Evolutionary conservation across 2,888 invertebrate species (phyloP).

Genomic region (Heteromurus nitidus): DNA sequence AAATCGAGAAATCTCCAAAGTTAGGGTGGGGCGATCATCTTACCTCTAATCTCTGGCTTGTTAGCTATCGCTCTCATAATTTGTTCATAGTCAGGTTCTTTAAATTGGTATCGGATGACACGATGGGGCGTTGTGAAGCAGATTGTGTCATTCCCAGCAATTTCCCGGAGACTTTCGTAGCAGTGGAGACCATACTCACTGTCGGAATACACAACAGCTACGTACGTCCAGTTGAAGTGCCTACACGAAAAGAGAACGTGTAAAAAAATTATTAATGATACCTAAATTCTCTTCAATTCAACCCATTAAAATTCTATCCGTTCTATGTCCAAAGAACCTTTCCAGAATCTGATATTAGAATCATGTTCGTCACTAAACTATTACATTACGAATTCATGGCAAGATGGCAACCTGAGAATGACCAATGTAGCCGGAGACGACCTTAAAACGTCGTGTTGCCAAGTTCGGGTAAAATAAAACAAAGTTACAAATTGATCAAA

Average conservation of each 20-base stretch:
- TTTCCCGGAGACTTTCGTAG: conserved; percentile 76
- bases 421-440: too few species aligned
- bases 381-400: too few species aligned
- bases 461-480: too few species aligned
- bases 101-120: conserved; percentile 76
- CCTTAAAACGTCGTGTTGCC: too few species aligned
- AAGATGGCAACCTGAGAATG: too few species aligned
- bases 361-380: too few species aligned
- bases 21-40: conserved; percentile 30
- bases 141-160: conserved; percentile 77
- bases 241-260: conserved; percentile 55
- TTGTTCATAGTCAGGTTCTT: conserved; percentile 76
- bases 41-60: conserved; percentile 78
- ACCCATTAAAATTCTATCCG: too few species aligned
- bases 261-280: too few species aligned
- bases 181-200: conserved; percentile 76
- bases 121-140: conserved; percentile 78
- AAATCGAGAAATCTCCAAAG: conserved; percentile 3
- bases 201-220: conserved; percentile 78
- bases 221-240: conserved; percentile 77
- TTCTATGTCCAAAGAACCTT: too few species aligned
- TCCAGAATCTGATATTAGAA: too few species aligned
- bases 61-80: conserved; percentile 76
- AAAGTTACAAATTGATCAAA: too few species aligned
- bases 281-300: too few species aligned